phyloP scores from a whole-genome alignment of 2,113 vertebrate genomes.

The Thamnaconus septentrionalis region DNA sequence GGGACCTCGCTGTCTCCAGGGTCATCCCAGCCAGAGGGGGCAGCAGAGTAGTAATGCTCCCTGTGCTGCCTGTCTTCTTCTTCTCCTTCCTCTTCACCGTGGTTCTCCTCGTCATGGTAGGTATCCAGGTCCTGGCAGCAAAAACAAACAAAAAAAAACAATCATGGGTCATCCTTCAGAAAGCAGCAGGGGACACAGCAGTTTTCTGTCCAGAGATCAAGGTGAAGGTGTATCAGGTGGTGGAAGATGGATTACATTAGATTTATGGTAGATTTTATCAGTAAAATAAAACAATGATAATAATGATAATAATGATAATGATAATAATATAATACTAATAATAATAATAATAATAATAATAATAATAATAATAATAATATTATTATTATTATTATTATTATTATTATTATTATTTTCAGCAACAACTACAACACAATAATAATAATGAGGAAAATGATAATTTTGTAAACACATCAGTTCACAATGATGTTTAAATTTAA shows the following conservation, averaged over 20 bases:
- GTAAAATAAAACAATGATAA: no score
- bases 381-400: no score
- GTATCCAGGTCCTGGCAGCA: constrained; percentile 66
- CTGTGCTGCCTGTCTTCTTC: background rate
- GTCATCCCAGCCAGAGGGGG: constrained; percentile 64
- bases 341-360: no score
- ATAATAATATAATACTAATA: no score
- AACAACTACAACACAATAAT: no score
- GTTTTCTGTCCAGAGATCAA: background rate
- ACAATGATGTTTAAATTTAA: no score
- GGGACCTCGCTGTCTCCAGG: constrained; percentile 47
- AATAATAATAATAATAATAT: no score
- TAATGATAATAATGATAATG: no score
- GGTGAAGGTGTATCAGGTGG: background rate
- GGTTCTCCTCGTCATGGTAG: constrained; percentile 32
- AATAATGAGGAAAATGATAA: no score
- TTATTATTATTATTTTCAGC: no score
- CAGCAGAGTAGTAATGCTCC: constrained; percentile 40
- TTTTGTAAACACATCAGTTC: no score
- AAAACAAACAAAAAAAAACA: background rate
- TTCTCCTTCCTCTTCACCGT: background rate
- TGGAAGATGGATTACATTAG: background rate
- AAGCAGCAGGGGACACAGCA: background rate
- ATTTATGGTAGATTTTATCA: no score
- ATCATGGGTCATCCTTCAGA: background rate